Evolutionary conservation across 2,888 invertebrate species (phyloP), one percentile per base, ranked within the genome.

Genomic region (Leptinotarsa peninsularis): DNA sequence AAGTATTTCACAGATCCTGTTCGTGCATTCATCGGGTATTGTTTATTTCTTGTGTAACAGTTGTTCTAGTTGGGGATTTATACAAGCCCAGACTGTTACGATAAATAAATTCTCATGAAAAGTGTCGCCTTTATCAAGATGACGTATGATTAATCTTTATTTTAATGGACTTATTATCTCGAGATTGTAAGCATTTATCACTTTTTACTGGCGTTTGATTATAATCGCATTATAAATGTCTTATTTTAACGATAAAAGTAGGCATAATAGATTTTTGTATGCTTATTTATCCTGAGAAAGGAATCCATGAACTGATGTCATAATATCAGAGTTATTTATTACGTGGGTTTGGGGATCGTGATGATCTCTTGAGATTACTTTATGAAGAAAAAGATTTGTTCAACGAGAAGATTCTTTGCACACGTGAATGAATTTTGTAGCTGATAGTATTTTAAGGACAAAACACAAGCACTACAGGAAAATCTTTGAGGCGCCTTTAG

Each of bases 91-190:
- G 43, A 70, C 49, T 69, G 66, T 63, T 69, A 54, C 27, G 60
- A 56, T 54, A 66, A 66, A 69, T 74, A 56, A 73, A 73, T 50
- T 33, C 63, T 63, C 33, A n/a, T 10, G 72, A 72, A 75, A 72
- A 73, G 74, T 58, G 73, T 69, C 66, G 68, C 66, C 58, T 75
- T 77, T 75, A 77, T 77, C 75, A 71, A 43, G 72, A 68, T 77
- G 77, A 66, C 75, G 54, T 77, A 75, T 77, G 73, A 77, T 77
- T 75, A 75, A 77, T 77, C 71, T 33, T 56, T 21, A 50, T 74
- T 68, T 75, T 75, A 77, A 71, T 71, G 67, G 72, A 72, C 49
- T 66, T 76, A 74, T 70, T 75, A 71, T 74, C 69, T 73, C 67
- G 43, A 63, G 66, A 75, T 63, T 72, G 74, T 72, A 54, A 71